phyloP scores from a whole-genome alignment of 2,888 invertebrate species.

The Perizoma affinitatum region DNA sequence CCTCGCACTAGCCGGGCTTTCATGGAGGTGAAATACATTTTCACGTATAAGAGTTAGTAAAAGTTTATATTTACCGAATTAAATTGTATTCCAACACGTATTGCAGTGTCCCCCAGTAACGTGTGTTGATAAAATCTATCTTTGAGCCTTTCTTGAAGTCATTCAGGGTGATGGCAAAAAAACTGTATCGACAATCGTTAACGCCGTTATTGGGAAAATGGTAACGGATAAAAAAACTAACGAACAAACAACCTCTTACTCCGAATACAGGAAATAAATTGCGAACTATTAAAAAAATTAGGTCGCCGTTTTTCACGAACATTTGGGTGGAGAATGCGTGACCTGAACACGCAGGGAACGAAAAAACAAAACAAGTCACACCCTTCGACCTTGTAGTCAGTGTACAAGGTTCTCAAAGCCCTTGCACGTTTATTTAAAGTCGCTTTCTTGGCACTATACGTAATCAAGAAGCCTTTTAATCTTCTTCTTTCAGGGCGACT shows the following conservation, averaged over 20 bases:
- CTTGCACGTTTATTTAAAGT: slow-evolving; percentile 9
- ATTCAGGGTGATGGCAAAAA: not conserved
- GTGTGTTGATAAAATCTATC: not conserved
- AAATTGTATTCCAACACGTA: no score
- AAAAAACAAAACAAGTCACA: slow-evolving; percentile 36
- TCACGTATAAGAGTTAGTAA: no score
- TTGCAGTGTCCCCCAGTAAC: not conserved
- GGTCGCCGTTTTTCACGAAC: slow-evolving; percentile 13
- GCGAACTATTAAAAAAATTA: slow-evolving; percentile 12
- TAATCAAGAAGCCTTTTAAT: slow-evolving; percentile 34
- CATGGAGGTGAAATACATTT: not conserved
- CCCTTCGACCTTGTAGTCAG: slow-evolving; percentile 33
- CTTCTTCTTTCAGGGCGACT: no score
- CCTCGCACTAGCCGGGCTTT: slow-evolving; percentile 6
- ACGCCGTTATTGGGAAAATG: no score
- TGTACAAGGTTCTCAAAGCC: slow-evolving; percentile 25
- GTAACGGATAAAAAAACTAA: no score
- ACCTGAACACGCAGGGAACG: slow-evolving; percentile 15
- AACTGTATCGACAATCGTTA: no score
- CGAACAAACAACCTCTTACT: not conserved
- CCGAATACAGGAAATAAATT: slow-evolving; percentile 8
- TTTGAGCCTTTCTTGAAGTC: not conserved
- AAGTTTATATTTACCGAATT: no score
- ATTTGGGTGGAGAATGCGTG: slow-evolving; percentile 29
- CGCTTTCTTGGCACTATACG: slow-evolving; percentile 24